Evolutionary conservation across 23 tunicate species (phyloP).

Genomic region (Trididemnum clinides): DNA sequence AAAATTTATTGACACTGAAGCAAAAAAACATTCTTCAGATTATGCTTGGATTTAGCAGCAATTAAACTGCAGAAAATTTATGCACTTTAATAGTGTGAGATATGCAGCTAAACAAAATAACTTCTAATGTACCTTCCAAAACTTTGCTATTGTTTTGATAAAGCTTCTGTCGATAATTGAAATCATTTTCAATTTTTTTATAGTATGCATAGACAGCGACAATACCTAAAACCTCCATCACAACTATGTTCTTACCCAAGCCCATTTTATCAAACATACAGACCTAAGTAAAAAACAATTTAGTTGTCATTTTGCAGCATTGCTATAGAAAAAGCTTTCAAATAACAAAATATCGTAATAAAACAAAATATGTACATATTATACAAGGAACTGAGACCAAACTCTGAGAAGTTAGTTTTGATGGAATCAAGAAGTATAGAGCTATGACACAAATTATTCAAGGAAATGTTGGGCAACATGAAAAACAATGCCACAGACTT

Average conservation of each 20-base stretch:
- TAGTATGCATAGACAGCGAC: conserved; percentile 42
- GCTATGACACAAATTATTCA: no score
- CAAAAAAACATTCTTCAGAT: no score
- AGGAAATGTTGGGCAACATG: no score
- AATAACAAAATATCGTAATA: not conserved
- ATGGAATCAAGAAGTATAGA: no score
- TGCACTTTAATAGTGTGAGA: no score
- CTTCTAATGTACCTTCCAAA: conserved; percentile 37
- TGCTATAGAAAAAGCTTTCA: not conserved
- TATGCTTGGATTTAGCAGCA: no score
- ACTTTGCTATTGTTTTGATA: conserved; percentile 28
- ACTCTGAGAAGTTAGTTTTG: no score
- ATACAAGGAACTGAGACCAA: no score
- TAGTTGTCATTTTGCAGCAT: not conserved
- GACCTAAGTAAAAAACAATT: not conserved
- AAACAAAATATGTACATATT: not conserved
- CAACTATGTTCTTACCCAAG: not conserved
- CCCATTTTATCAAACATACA: not conserved
- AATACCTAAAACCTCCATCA: conserved; percentile 12
- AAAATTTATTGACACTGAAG: no score
- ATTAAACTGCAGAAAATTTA: no score
- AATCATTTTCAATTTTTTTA: conserved; percentile 49
- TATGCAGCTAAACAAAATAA: no score
- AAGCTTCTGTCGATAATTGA: conserved; percentile 39
- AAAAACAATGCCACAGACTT: no score